These are phyloP conservation scores for Nymphalis polychloros DNA, from an alignment of 2,888 invertebrate genomes.

Conservation along the genomic window DNA sequence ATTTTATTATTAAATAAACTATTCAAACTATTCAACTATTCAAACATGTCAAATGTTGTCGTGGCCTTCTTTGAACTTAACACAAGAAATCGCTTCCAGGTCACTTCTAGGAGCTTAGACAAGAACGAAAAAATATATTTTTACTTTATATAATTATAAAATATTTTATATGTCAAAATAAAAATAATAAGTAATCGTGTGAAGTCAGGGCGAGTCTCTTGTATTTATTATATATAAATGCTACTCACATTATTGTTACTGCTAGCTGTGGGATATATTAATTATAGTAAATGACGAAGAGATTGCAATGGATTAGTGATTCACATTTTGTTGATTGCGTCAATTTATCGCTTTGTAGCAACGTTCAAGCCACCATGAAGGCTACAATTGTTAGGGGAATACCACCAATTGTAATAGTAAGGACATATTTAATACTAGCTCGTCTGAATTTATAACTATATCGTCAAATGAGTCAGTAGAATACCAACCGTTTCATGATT, in stretches of 20 bases:
- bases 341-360: constrained; percentile 72
- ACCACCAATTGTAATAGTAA: constrained; percentile 66
- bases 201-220: neutral
- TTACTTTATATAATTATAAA: too few species aligned
- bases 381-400: constrained; percentile 76
- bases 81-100: too few species aligned
- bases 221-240: neutral
- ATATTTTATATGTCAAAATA: too few species aligned
- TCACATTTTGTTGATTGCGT: constrained; percentile 73
- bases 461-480: constrained; percentile 43
- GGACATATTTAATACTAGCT: constrained; percentile 70
- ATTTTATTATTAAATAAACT: too few species aligned
- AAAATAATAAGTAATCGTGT: too few species aligned
- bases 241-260: neutral
- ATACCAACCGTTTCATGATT: constrained; percentile 30
- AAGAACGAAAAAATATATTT: too few species aligned
- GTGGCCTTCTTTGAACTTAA: too few species aligned
- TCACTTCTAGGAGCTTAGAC: too few species aligned
- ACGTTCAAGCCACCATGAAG: constrained; percentile 76
- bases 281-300: constrained; percentile 25
- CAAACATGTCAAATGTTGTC: too few species aligned
- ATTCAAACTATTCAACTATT: too few species aligned
- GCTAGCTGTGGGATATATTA: constrained; percentile 14
- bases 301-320: constrained; percentile 58
- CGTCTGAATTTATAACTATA: constrained; percentile 52